phyloP scores from a whole-genome alignment of 2,797 vertebrate genomes.

The Diglossa cyanea region DNA sequence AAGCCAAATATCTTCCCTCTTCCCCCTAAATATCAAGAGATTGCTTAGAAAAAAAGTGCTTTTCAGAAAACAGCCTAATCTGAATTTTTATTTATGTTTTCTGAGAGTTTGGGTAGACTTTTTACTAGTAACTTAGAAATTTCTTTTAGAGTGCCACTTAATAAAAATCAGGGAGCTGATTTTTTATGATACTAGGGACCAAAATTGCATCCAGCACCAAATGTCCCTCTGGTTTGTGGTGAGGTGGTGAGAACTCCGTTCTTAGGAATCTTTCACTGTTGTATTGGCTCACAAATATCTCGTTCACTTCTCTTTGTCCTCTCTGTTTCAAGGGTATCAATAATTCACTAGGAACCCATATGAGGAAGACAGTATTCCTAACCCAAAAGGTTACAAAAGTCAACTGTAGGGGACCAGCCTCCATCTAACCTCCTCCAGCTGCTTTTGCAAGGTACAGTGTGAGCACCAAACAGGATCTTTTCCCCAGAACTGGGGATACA shows the following conservation, averaged over 20 bases:
- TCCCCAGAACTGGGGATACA: background rate
- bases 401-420: background rate
- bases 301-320: background rate
- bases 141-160: background rate
- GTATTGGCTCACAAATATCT: background rate
- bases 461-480: background rate
- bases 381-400: background rate
- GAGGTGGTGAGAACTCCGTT: background rate
- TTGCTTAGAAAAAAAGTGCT: background rate
- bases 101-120: background rate
- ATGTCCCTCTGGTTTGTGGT: background rate
- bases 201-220: background rate
- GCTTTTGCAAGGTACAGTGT: background rate
- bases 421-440: background rate
- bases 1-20: background rate
- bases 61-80: background rate
- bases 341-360: background rate
- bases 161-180: background rate
- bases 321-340: background rate
- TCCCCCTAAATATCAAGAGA: background rate
- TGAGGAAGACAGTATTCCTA: background rate
- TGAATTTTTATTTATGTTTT: background rate
- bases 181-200: background rate
- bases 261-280: background rate
- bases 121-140: background rate